Base-by-base conservation (phyloP, 2,888 invertebrate species). In the Mesorhabditis spiculigera region DNA sequence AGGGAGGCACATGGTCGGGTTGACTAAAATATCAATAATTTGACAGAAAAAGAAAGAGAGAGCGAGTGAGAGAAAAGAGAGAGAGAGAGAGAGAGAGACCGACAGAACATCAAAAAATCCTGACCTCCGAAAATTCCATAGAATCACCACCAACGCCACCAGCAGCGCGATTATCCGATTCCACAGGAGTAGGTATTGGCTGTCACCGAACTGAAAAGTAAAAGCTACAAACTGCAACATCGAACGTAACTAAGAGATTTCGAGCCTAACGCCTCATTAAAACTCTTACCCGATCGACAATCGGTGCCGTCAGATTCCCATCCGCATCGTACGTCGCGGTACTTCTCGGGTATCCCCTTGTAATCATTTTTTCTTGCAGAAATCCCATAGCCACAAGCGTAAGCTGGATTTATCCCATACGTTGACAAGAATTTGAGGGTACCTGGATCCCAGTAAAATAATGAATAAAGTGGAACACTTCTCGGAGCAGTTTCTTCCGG, bases 281-380 rank as follows among this genome's bases (percentile, higher is more conserved):
- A 28, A 28, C 28, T 28, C 58, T 50, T 70, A 69, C 28, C 68
- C 63, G 67, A 81, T 80, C 41, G 91, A 89, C 91, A 63, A 50
- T 28, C 28, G 28, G 28, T 13, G 10, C 3, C 16, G 8, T 16
- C 28, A 62, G 89, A 91, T 74, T 73, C 68, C 66, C 65, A 5
- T 65, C 66, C 28, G 28, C 28, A 28, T 1, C 28, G 28, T 28
- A 28, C 6, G 45, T 10, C 5, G 78, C 82, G 10, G 82, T 84
- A 4, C 66, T 50, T 62, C 78, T 75, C 10, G 82, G 80, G 76
- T 88, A 89, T 68, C 86, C 84, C 67, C 83, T 83, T 0, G 97
- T 97, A 94, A 98, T 97, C 71, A 98, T 93, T 88, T 95, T 93
- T 88, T 98, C 98, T 87, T 98, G 97, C 73, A 98, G 89, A 73